Percentiles rank a stretch among this genome's conserved stretches.
phyloP scores from a whole-genome alignment of 2,888 invertebrate species.

The Ellobium chinense region DNA sequence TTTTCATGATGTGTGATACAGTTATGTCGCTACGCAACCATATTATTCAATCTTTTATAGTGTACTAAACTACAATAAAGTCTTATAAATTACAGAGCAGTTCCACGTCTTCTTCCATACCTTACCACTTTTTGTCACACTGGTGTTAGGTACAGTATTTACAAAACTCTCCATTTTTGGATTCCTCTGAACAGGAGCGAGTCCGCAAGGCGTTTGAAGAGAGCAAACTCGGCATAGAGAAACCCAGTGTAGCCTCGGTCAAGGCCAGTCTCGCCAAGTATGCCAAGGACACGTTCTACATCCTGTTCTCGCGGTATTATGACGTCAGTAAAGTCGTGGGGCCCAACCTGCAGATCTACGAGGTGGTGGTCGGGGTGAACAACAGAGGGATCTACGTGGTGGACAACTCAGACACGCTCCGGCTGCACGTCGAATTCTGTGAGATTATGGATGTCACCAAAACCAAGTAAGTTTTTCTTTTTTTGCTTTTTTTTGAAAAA shows the following conservation, averaged over 20 bases:
- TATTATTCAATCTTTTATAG: too few relatives aligned
- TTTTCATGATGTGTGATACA: too few relatives aligned
- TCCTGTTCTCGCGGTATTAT: conserved; percentile 69
- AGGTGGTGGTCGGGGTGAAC: conserved; percentile 66
- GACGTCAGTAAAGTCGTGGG: conserved; percentile 61
- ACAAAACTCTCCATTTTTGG: too few relatives aligned
- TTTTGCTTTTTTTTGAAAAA: too few relatives aligned
- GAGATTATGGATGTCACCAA: conserved; percentile 60
- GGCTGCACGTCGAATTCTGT: conserved; percentile 59
- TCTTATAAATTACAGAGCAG: too few relatives aligned
- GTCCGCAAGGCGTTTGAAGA: conserved; percentile 9
- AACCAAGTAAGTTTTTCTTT: conserved; percentile 49
- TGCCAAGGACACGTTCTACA: conserved; percentile 67
- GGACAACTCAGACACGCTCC: conserved; percentile 65
- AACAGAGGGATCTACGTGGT: conserved; percentile 65
- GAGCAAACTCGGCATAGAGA: conserved; percentile 20
- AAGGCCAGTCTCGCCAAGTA: conserved; percentile 66
- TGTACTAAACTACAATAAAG: too few relatives aligned
- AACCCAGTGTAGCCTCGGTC: conserved; percentile 51
- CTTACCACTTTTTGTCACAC: too few relatives aligned
- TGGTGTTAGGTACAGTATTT: too few relatives aligned
- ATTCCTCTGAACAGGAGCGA: conserved; percentile 41
- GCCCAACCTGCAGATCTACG: conserved; percentile 21
- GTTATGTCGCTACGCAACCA: too few relatives aligned
- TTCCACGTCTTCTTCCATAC: too few relatives aligned